A percentile compares a stretch with the other conserved stretches of the same genome.
Conservation (phyloP, 1,140 invertebrate genomes). For the Hycleus phaleratus region DNA sequence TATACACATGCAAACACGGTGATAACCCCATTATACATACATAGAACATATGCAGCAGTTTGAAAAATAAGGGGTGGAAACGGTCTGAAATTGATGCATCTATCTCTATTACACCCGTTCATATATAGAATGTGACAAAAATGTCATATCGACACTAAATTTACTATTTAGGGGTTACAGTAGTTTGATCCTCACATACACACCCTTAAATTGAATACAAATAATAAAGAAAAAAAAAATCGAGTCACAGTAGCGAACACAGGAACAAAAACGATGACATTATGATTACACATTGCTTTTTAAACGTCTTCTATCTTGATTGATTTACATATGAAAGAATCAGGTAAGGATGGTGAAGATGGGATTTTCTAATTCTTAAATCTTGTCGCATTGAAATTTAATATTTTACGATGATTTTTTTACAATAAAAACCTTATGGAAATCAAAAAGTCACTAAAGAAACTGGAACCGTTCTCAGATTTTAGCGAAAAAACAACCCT, state of each 20-base stretch:
- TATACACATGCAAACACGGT: slow-evolving; percentile 5
- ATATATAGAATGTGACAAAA: too few relatives aligned
- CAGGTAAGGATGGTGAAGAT: too few relatives aligned
- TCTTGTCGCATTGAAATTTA: slow-evolving; percentile 4
- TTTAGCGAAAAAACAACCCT: too few relatives aligned
- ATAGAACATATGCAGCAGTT: slow-evolving; percentile 3
- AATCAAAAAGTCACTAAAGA: too few relatives aligned
- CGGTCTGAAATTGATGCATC: neutral
- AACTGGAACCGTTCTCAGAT: too few relatives aligned
- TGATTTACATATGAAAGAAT: slow-evolving; percentile 13
- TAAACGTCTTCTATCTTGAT: slow-evolving; percentile 13
- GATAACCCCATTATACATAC: slow-evolving; percentile 7
- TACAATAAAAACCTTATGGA: too few relatives aligned
- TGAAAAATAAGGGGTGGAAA: slow-evolving; percentile 2
- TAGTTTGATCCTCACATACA: too few relatives aligned
- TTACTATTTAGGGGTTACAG: slow-evolving; percentile 17
- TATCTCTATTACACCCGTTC: too few relatives aligned
- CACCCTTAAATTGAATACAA: too few relatives aligned
- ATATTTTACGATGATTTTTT: neutral
- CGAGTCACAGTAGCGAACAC: too few relatives aligned
- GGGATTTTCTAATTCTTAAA: too few relatives aligned
- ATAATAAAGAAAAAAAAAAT: too few relatives aligned
- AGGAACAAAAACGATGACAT: slow-evolving; percentile 5
- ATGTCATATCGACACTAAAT: slow-evolving; percentile 13
- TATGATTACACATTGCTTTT: slow-evolving; percentile 23